Percentiles rank a stretch among this genome's conserved stretches.
These are phyloP conservation scores for Eptesicus fuscus DNA, from an alignment of 2,113 vertebrate genomes.

Conservation along the genomic window DNA sequence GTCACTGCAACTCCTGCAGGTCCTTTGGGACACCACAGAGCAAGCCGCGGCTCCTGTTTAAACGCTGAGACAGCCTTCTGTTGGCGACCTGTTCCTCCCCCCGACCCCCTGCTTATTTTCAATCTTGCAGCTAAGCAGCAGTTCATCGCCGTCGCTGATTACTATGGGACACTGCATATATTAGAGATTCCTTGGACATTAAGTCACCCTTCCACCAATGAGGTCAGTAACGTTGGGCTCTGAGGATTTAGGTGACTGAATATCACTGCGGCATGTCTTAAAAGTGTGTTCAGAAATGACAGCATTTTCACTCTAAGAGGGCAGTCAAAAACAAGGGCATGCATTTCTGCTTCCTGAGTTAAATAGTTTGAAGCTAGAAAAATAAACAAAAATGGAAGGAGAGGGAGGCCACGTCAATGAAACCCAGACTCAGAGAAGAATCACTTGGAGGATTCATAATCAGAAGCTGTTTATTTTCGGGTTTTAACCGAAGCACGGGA, in stretches of 20 bases:
- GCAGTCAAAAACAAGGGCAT: background rate
- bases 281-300: slow-evolving; percentile 7
- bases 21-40: background rate
- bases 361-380: background rate
- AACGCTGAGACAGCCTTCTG: slow-evolving; percentile 6
- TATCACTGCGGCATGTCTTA: background rate
- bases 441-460: background rate
- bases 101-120: background rate
- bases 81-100: background rate
- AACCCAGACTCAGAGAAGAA: background rate
- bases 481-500: background rate
- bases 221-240: slow-evolving; percentile 83
- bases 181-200: slow-evolving; percentile 89
- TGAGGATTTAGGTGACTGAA: background rate
- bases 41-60: background rate
- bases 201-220: slow-evolving; percentile 79
- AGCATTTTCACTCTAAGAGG: background rate
- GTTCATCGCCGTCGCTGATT: slow-evolving; percentile 89
- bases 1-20: background rate
- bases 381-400: background rate
- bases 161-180: slow-evolving; percentile 87
- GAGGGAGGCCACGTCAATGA: background rate
- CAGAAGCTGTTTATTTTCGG: background rate
- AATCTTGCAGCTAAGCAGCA: slow-evolving; percentile 87
- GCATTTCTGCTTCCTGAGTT: background rate